These are phyloP conservation scores for Acanthisitta chloris DNA, from an alignment of 2,113 vertebrate species.

Conservation along the genomic window DNA sequence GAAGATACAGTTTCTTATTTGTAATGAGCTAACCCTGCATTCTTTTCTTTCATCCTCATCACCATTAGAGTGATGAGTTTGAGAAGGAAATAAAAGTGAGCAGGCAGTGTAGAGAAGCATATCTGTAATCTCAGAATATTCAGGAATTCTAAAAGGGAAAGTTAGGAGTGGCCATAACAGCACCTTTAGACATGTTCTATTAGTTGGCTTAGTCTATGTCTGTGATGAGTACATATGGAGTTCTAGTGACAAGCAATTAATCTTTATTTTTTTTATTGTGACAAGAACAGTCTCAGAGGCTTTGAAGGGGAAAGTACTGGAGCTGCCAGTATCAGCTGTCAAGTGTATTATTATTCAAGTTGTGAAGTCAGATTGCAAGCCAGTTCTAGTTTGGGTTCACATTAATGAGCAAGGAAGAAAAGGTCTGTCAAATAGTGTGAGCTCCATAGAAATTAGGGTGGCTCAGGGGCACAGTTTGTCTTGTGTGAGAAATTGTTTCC, in stretches of 20 bases:
- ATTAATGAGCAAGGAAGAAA: background rate
- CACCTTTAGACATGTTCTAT: background rate
- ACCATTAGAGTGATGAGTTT: background rate
- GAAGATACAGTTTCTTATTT: background rate
- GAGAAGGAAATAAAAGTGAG: background rate
- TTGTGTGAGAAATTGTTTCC: background rate
- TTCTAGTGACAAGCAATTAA: background rate
- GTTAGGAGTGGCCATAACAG: background rate
- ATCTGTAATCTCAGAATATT: background rate
- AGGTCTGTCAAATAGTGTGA: background rate
- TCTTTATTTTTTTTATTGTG: background rate
- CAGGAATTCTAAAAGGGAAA: background rate
- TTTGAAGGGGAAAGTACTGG: background rate
- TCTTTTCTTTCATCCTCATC: background rate
- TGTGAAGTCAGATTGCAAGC: background rate
- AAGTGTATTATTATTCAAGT: background rate
- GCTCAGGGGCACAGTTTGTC: background rate
- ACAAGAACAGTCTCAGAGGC: background rate
- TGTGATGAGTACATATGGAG: background rate
- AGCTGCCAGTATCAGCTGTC: background rate
- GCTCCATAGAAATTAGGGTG: background rate
- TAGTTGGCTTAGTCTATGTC: background rate
- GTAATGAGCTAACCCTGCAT: background rate
- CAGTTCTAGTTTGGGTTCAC: background rate
- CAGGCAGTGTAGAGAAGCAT: background rate